These are phyloP conservation scores for Volucella inflata DNA, from an alignment of 2,888 invertebrate genomes.

Conservation along the genomic window DNA sequence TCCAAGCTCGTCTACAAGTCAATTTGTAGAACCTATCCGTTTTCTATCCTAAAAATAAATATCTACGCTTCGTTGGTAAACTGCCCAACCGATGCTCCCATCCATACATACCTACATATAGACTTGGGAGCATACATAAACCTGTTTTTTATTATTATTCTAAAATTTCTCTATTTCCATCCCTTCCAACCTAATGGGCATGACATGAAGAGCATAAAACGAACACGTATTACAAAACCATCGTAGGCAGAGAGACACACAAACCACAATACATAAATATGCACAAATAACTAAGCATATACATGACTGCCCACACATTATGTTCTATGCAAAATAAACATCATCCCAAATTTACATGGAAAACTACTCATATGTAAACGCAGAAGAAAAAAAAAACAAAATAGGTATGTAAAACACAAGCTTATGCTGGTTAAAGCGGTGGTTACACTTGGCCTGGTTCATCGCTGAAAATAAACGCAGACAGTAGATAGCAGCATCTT, in stretches of 20 bases:
- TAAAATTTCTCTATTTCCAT: neutral
- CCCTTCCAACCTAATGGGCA: neutral
- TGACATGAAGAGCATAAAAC: neutral
- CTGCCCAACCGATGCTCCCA: neutral
- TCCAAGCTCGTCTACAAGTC: too few species aligned
- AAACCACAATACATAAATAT: constrained; percentile 7
- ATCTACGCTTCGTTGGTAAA: too few species aligned
- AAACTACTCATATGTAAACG: constrained; percentile 17
- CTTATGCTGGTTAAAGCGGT: constrained; percentile 46
- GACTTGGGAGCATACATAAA: constrained; percentile 7
- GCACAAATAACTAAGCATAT: neutral
- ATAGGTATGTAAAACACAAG: constrained; percentile 1
- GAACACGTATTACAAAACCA: constrained; percentile 1
- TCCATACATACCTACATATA: neutral
- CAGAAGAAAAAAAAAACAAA: constrained; percentile 15
- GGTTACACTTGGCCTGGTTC: constrained; percentile 23
- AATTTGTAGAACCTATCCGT: too few species aligned
- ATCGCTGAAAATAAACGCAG: neutral
- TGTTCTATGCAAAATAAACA: constrained; percentile 15
- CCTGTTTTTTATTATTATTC: neutral
- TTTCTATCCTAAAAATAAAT: too few species aligned
- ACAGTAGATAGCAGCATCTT: constrained; percentile 1
- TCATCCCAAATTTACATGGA: constrained; percentile 38
- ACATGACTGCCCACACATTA: constrained; percentile 39
- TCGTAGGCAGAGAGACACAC: constrained; percentile 11